Evolutionary conservation across 2,113 vertebrate species (phyloP).

Genomic region (Rhagologus leucostigma): DNA sequence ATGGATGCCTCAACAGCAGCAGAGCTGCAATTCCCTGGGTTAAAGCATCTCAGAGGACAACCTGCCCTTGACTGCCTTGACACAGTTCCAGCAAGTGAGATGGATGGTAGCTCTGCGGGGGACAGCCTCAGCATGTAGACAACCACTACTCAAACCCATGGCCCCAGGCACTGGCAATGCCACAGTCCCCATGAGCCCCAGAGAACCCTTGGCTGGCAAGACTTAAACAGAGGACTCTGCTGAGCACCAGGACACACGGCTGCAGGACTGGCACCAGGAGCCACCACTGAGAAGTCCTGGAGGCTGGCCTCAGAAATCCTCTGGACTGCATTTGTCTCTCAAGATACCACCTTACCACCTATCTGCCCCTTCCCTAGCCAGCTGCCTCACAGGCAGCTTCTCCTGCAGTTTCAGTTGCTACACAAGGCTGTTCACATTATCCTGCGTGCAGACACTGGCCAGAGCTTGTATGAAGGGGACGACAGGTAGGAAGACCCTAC

Average conservation of each 20-base stretch:
- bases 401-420: neutral
- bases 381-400: neutral
- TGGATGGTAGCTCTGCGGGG: neutral
- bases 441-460: neutral
- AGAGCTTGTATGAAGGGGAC: neutral
- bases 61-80: neutral
- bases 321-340: neutral
- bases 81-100: neutral
- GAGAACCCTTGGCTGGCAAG: neutral
- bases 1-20: neutral
- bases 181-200: accelerated
- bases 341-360: neutral
- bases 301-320: neutral
- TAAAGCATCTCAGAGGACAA: neutral
- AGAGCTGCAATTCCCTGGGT: neutral
- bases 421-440: neutral
- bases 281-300: neutral
- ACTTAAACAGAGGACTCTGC: neutral
- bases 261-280: neutral
- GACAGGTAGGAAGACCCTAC: neutral
- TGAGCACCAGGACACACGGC: neutral
- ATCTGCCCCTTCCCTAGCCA: neutral
- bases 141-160: neutral
- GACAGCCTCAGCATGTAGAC: neutral
- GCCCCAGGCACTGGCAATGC: accelerated